Evolutionary conservation across 92 coral and sea anemone genomes (phyloP).

Genomic region (Epizoanthus fatuus): DNA sequence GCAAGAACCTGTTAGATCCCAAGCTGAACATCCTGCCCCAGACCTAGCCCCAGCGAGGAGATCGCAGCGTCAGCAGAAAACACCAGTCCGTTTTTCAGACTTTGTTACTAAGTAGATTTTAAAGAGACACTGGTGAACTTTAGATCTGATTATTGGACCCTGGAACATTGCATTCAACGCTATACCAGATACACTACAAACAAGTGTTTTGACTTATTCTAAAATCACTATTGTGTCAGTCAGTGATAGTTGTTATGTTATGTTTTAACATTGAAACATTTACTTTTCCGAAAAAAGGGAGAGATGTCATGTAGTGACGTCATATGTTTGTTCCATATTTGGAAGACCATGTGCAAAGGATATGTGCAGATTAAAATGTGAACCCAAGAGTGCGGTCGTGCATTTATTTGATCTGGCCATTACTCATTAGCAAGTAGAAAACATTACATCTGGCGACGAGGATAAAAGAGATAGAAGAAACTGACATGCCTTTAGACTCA

Average conservation of each 20-base stretch:
- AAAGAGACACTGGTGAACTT: conserved; percentile 21
- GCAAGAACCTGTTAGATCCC: conserved; percentile 3
- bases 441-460: conserved; percentile 38
- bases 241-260: conserved; percentile 13
- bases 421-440: background rate
- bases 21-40: conserved; percentile 22
- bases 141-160: conserved; percentile 1
- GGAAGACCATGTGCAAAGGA: conserved; percentile 6
- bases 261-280: background rate
- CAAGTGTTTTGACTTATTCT: background rate
- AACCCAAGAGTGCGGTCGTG: background rate
- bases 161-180: conserved; percentile 9
- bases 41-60: conserved; percentile 14
- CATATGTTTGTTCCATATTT: background rate
- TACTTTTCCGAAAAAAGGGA: conserved; percentile 5
- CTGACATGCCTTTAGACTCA: conserved; percentile 5
- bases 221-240: background rate
- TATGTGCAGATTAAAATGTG: background rate
- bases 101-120: conserved; percentile 24
- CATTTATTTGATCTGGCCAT: background rate
- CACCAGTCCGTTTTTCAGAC: conserved; percentile 45
- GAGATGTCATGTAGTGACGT: background rate
- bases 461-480: background rate
- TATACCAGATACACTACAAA: background rate
- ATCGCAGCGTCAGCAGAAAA: conserved; percentile 29